Evolutionary conservation across 2,888 invertebrate genomes (phyloP), one percentile per base, ranked within the genome.

Genomic region (Platypus cylindrus): DNA sequence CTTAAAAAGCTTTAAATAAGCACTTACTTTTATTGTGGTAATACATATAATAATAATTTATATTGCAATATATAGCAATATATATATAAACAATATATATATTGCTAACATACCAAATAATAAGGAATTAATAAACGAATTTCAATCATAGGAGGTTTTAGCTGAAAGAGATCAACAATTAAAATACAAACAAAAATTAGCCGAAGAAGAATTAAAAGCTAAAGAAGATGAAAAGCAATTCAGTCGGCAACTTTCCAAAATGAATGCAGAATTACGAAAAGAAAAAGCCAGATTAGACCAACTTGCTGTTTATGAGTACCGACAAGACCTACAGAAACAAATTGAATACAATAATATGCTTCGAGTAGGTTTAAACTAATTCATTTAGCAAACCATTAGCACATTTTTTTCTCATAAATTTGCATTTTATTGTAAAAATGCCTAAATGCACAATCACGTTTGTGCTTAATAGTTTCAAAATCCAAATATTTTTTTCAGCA

Each of bases 171-270:
- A 47, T 1, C 48, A 59, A 36, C 63, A 64, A 46, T 20, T 61
- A 13, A 48, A 49, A 31, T 45, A 49, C 17, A 57, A 56, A 40
- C 46, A 46, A 28, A 44, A 52, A 37, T 46, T 53, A 34, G 58
- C 56, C 9, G 53, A 59, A 41, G 48, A 50, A 32, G 48, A 51
- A 32, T 37, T 52, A 16, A 50, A 52, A 39, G 37, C 51, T 39
- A 52, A 55, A 45, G 48, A 58, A 44, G 54, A 52, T 4, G 62
- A 63, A 41, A 56, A 57, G 34, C 58, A 60, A 40, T 41, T 59
- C 17, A 29, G 54, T 5, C 45, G 50, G 23, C 46, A 55, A 40
- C 45, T 52, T 3, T 51, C 44, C 20, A 56, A 59, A 34, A 53
- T 51, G 8, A 58, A 63, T 38, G 46, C 48, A 23, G 41, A 54